Base-by-base conservation (phyloP, 1,140 invertebrate species). In the Drosophila saltans region DNA sequence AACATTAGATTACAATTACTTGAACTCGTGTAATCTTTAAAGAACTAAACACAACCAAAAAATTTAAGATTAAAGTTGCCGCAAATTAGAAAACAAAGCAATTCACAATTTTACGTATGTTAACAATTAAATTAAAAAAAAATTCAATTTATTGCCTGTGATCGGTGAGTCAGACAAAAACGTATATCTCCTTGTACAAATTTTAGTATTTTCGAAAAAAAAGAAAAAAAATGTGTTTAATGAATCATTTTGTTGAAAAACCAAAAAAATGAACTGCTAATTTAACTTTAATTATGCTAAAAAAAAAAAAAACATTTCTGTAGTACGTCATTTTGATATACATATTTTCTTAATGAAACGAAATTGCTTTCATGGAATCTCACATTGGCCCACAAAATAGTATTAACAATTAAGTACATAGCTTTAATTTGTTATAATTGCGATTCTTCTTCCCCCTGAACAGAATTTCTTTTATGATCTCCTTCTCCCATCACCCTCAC, bases 1-100 rank as follows among this genome's bases (percentile, higher is more conserved):
- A 52, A 26, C 16, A 9, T 26, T 3, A 52, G 45, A 52, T 52
- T 52, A 26, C 45, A 43, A 43, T 43, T 43, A 52, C 45, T 48
- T 48, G 5, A 24, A 21, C 16, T 16, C 21, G 21, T 48, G 21
- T 24, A 48, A 48, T 48, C 21, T 52, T 7, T 6, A 6, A 36
- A 7, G 6, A 36, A 52, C 45, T 7, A 40, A 48, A 0, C 45
- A 26, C 8, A 52, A 26, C 21, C 21, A 21, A 52, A 24, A 26
- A 26, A 16, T 16, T 16, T 16, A 16, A 52, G 45, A 52, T 52
- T 52, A 52, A 48, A 36, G 4, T 5, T 6, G 33, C 33, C 33
- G 33, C 33, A 30, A 24, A 24, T 48, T 48, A 3, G 8, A 24
- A 52, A 52, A 26, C 21, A 52, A 52, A 10, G 21, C 21, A 52